phyloP scores from a whole-genome alignment of 2,113 vertebrate species.

The Scartelaos histophorus region DNA sequence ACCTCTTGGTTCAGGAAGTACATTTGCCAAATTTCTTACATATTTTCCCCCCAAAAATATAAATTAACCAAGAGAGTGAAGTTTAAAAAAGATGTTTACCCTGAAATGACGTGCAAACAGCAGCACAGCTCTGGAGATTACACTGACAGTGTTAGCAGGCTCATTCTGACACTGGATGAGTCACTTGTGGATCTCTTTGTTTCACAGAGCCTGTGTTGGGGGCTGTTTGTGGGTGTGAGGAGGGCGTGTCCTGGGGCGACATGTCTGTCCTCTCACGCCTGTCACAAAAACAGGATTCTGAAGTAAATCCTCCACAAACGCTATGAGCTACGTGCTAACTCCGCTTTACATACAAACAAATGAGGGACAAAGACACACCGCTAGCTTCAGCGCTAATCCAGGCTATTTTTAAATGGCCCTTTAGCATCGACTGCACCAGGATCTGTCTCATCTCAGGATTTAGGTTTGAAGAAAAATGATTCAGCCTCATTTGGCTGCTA shows the following conservation, averaged over 20 bases:
- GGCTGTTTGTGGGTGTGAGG: slow-evolving; percentile 33
- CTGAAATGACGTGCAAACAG: too few species aligned
- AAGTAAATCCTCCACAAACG: slow-evolving; percentile 57
- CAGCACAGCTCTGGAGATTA: background rate
- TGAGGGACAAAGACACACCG: slow-evolving; percentile 39
- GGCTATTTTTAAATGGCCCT: slow-evolving; percentile 40
- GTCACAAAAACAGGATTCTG: slow-evolving; percentile 69
- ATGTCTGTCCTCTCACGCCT: slow-evolving; percentile 63
- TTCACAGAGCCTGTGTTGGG: slow-evolving; percentile 18
- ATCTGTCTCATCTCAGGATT: background rate
- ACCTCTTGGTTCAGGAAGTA: too few species aligned
- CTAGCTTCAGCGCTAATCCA: slow-evolving; percentile 46
- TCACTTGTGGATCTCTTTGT: background rate
- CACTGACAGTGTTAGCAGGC: background rate
- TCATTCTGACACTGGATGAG: background rate
- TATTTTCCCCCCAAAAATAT: too few species aligned
- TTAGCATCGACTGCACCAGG: background rate
- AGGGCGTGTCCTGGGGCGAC: slow-evolving; percentile 56
- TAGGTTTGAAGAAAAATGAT: background rate
- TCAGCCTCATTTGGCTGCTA: background rate
- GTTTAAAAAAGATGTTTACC: too few species aligned
- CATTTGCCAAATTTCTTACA: too few species aligned
- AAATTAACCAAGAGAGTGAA: too few species aligned
- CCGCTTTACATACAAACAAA: slow-evolving; percentile 47
- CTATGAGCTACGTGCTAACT: slow-evolving; percentile 47